Conservation (phyloP, 2,888 invertebrate genomes). For the Cyrtodaria siliqua region DNA sequence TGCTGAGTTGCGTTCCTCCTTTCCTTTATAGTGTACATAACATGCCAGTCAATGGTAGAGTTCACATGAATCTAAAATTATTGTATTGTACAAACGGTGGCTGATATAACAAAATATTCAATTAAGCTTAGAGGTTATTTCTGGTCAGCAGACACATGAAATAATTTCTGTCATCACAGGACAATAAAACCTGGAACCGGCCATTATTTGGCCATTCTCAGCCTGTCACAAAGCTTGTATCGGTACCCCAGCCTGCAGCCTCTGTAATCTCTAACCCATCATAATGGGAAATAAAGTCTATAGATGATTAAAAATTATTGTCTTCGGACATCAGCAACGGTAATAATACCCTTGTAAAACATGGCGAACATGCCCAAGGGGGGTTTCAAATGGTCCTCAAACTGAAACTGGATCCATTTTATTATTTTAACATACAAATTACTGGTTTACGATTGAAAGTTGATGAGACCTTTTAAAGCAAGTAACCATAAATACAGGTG, state of each 20-base stretch:
- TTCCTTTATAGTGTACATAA: too few relatives aligned
- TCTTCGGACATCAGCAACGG: constrained; percentile 3
- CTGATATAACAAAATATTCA: too few relatives aligned
- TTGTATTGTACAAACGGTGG: too few relatives aligned
- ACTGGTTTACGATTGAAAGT: constrained; percentile 10
- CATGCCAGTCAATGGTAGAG: too few relatives aligned
- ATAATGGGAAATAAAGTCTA: background rate
- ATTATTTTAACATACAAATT: constrained; percentile 19
- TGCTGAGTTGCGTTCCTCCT: too few relatives aligned
- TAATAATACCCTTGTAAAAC: constrained; percentile 26
- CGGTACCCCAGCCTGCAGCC: constrained; percentile 6
- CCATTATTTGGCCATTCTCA: constrained; percentile 18
- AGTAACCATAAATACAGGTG: constrained; percentile 14
- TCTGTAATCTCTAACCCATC: constrained; percentile 17
- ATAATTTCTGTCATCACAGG: too few relatives aligned
- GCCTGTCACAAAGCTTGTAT: constrained; percentile 7
- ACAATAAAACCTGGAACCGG: constrained; percentile 3
- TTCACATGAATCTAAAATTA: too few relatives aligned
- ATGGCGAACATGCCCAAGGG: constrained; percentile 5
- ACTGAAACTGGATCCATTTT: constrained; percentile 23
- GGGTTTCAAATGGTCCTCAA: constrained; percentile 1
- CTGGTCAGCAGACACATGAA: too few relatives aligned
- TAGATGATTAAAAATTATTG: background rate
- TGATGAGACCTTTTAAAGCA: constrained; percentile 17
- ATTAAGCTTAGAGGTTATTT: too few relatives aligned